Conservation (phyloP, 2,888 invertebrate species). For the Lasioglossum lativentre region DNA sequence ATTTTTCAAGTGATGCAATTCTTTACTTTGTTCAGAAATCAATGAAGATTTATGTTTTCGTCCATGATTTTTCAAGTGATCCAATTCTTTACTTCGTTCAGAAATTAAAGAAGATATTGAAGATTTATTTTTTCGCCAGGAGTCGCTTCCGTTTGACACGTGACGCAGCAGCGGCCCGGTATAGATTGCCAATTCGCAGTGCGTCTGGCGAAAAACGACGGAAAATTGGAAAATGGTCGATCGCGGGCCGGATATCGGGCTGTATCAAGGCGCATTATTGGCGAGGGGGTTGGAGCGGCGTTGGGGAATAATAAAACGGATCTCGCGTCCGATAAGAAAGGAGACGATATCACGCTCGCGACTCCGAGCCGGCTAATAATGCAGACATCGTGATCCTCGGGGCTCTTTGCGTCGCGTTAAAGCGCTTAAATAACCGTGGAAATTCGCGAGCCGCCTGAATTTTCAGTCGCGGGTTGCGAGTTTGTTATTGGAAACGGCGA, state of each 20-base stretch:
- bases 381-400: slow-evolving; percentile 47
- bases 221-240: slow-evolving; percentile 68
- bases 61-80: too few relatives aligned
- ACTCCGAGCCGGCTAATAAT: slow-evolving; percentile 56
- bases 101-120: too few relatives aligned
- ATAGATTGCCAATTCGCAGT: background rate
- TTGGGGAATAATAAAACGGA: slow-evolving; percentile 63
- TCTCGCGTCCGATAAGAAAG: slow-evolving; percentile 54
- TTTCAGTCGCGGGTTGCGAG: slow-evolving; percentile 38
- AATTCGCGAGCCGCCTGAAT: slow-evolving; percentile 46
- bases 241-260: slow-evolving; percentile 47
- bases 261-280: slow-evolving; percentile 65
- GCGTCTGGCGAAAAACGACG: slow-evolving; percentile 43
- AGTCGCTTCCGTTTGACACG: slow-evolving; percentile 6
- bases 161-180: slow-evolving; percentile 5
- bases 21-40: too few relatives aligned
- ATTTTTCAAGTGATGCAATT: too few relatives aligned
- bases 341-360: slow-evolving; percentile 35
- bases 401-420: slow-evolving; percentile 49
- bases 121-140: background rate
- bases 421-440: slow-evolving; percentile 54
- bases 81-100: too few relatives aligned
- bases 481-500: slow-evolving; percentile 55
- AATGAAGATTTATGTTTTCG: too few relatives aligned
- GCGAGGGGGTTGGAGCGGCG: slow-evolving; percentile 21